A percentile compares a stretch with the other conserved stretches of the same genome.
Conservation (phyloP, 64 coral and sea anemone genomes). For the Pocillopora damicornis region DNA sequence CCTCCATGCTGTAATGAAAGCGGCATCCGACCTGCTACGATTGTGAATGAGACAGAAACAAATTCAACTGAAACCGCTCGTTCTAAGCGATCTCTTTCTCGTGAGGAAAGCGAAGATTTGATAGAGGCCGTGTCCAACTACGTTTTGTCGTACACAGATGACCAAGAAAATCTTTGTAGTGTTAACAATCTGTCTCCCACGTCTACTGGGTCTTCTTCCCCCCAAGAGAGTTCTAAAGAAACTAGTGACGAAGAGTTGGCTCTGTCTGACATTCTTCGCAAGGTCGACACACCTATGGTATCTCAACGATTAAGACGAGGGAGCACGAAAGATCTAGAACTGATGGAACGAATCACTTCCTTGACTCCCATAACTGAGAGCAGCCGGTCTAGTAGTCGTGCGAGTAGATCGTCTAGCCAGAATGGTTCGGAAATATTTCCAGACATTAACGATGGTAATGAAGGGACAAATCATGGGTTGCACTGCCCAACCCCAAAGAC, state of each 20-base stretch:
- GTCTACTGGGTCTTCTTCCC: not conserved
- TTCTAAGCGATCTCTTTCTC: not conserved
- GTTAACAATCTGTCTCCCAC: not conserved
- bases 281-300: not conserved
- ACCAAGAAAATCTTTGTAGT: not conserved
- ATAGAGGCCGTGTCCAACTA: conserved; percentile 13
- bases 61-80: too few species aligned
- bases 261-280: not conserved
- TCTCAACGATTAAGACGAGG: not conserved
- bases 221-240: conserved; percentile 1
- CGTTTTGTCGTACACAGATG: conserved; percentile 15
- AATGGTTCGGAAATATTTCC: not conserved
- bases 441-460: not conserved
- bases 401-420: not conserved
- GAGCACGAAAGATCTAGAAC: not conserved
- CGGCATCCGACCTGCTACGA: not conserved
- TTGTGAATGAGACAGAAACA: too few species aligned
- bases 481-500: too few species aligned
- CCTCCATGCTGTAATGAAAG: not conserved
- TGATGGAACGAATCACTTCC: not conserved
- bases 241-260: conserved; percentile 3
- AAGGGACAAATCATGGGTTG: not conserved
- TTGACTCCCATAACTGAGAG: not conserved
- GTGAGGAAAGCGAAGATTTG: not conserved
- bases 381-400: not conserved